Evolutionary conservation across 30 jellyfish, hydroid and myxozoan species (phyloP), one percentile per base, ranked within the genome.

Genomic region (Morbakka virulenta): DNA sequence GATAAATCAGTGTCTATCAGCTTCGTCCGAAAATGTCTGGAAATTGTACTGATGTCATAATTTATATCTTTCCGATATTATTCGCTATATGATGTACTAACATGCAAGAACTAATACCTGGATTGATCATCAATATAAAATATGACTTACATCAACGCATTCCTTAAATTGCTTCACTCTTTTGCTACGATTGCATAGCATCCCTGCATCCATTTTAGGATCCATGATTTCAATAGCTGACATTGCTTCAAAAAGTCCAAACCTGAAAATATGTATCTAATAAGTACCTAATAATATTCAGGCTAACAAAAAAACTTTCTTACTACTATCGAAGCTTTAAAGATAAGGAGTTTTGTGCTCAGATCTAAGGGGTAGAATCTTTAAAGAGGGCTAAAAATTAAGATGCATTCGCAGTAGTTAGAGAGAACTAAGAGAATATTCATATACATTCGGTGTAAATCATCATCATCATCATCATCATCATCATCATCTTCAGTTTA

Each of bases 141-240:
- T 50, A 31, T 74, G 66, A 79, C 90, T 35, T 32, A 33, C 6
- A 79, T 33, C 23, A 86, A n/a, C 90, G 6, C 35, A 53, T n/a
- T n/a, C n/a, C 50, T 77, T 74, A 36, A 89, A 72, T 52, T 89
- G 97, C 62, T 75, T 23, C 27, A 89, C 95, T 6, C 95, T 57
- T 32, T 72, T 31, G 22, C 35, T 57, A 67, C 77, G 72, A 3
- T 89, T 89, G 83, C 95, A 89, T 12, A 82, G 78, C 91, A 89
- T 82, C 32, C 97, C 97, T 26, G 97, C 97, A 52, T 89, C 97
- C 97, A 89, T 89, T 63, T 89, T 89, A 14, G 97, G 95, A 64
- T 89, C 97, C 97, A 89, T 89, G 17, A 89, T 82, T 52, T 89
- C 97, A 33, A 89, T 89, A 36, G 97, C 97, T 22, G 97, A 89